A percentile compares a stretch with the other conserved stretches of the same genome.
Conservation (phyloP, 2,113 vertebrate species). For the Pachyramphus minor region DNA sequence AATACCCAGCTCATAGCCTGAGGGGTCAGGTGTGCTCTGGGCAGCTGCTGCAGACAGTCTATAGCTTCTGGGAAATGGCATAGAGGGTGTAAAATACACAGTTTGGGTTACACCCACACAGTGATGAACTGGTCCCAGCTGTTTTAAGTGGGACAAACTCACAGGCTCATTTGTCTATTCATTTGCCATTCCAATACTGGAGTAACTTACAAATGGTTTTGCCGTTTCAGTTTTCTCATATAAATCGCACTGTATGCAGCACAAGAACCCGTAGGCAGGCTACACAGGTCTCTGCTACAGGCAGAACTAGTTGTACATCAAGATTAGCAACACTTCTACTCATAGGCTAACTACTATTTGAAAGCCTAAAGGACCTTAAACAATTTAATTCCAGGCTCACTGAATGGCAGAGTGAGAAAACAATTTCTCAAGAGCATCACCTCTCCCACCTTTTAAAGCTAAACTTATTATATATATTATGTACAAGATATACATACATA, state of each 20-base stretch:
- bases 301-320: not conserved
- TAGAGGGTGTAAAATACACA: too few species aligned
- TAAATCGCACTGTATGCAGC: not conserved
- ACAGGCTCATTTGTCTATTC: not conserved
- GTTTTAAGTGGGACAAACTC: too few species aligned
- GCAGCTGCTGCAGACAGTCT: too few species aligned
- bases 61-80: too few species aligned
- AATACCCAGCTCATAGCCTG: too few species aligned
- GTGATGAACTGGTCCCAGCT: too few species aligned
- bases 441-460: not conserved
- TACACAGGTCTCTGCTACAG: not conserved
- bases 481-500: too few species aligned
- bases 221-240: not conserved
- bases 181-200: not conserved
- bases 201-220: not conserved
- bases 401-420: not conserved
- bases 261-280: not conserved
- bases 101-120: too few species aligned
- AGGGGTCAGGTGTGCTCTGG: too few species aligned
- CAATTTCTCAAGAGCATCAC: not conserved
- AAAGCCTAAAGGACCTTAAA: not conserved
- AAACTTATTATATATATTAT: not conserved
- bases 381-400: not conserved
- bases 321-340: not conserved
- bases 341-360: not conserved